Conservation (phyloP, 2,888 invertebrate genomes). For the Epistrophe grossulariae region DNA sequence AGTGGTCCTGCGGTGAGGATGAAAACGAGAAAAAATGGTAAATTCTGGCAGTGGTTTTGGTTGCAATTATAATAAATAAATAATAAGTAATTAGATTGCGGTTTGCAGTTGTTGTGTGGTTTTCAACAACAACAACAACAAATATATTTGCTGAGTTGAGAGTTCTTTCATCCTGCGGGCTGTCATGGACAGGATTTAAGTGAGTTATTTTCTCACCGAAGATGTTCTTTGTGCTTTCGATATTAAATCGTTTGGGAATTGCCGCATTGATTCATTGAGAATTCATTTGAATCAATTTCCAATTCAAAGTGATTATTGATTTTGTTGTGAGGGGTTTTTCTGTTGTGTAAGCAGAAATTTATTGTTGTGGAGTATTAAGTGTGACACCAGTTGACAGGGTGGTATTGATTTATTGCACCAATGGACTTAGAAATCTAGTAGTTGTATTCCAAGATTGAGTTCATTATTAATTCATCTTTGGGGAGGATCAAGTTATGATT, state of each 20-base stretch:
- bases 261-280: constrained; percentile 39
- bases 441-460: not conserved
- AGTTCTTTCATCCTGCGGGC: constrained; percentile 55
- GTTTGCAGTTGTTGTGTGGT: constrained; percentile 65
- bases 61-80: constrained; percentile 75
- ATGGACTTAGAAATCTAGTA: not conserved
- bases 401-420: constrained; percentile 58
- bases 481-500: not conserved
- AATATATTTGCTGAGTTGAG: constrained; percentile 42
- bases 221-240: constrained; percentile 3
- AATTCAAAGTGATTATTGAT: constrained; percentile 74
- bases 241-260: constrained; percentile 1
- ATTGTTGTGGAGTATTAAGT: constrained; percentile 54
- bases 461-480: not conserved
- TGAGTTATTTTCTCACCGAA: constrained; percentile 64
- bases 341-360: constrained; percentile 49
- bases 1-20: constrained; percentile 43
- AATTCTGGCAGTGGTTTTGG: constrained; percentile 53
- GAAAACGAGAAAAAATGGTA: not conserved
- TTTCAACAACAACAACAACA: constrained; percentile 34
- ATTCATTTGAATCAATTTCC: constrained; percentile 66
- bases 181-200: constrained; percentile 71
- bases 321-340: constrained; percentile 1
- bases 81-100: constrained; percentile 78
- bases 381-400: constrained; percentile 51